A percentile compares a stretch with the other conserved stretches of the same genome.
phyloP scores from a whole-genome alignment of 2,113 vertebrate species.

The Chloroceryle aenea region DNA sequence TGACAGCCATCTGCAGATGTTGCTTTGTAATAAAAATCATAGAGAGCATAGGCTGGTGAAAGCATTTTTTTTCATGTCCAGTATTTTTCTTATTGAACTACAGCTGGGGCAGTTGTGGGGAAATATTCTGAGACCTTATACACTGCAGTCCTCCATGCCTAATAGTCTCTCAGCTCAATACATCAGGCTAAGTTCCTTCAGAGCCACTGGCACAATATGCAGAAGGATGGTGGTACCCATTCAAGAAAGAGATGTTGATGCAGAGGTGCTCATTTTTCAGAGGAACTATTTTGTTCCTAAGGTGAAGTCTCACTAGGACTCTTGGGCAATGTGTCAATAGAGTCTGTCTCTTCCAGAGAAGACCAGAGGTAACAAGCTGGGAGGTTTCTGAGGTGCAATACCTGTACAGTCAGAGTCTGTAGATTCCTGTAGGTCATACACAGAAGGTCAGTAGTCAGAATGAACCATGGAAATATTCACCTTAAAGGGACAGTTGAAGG shows the following conservation, averaged over 20 bases:
- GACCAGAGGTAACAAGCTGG: rapidly evolving
- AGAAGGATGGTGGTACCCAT: not conserved
- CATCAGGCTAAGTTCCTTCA: not conserved
- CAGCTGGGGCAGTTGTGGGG: not conserved
- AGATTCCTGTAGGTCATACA: not conserved
- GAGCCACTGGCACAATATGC: not conserved
- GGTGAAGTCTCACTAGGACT: not conserved
- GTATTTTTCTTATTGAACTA: not conserved
- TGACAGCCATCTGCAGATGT: not conserved
- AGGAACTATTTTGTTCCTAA: not conserved
- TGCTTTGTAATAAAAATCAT: not conserved
- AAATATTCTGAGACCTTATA: not conserved
- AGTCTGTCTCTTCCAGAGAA: not conserved
- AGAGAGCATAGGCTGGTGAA: not conserved
- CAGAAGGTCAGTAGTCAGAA: not conserved
- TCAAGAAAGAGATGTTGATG: not conserved
- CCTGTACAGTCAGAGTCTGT: not conserved
- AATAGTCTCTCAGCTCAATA: not conserved
- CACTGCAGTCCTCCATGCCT: not conserved
- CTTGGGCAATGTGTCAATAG: not conserved
- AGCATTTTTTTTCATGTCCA: not conserved
- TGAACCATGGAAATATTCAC: not conserved
- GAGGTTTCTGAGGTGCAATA: not conserved
- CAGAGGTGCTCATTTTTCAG: not conserved
- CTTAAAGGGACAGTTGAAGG: not conserved